These are phyloP conservation scores for Trichacis sp. DNA, from an alignment of 2,888 invertebrate species.

Conservation along the genomic window DNA sequence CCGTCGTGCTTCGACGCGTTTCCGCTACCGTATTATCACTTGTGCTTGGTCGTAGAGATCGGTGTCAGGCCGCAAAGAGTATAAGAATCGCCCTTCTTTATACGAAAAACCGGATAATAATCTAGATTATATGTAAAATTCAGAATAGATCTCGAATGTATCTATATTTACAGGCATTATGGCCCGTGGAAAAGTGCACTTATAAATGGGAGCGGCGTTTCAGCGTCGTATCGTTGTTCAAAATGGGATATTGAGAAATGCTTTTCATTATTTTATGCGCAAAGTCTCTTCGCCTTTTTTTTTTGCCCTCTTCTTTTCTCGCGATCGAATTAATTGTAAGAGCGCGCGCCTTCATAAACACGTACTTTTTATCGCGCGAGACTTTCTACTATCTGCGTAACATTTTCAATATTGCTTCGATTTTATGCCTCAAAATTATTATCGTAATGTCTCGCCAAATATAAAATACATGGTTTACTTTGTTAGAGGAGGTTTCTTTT, in stretches of 20 bases:
- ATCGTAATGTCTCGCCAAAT: not conserved
- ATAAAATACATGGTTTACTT: slow-evolving; percentile 4
- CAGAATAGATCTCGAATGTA: slow-evolving; percentile 25
- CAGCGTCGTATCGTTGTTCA: not conserved
- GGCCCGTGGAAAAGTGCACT: not conserved
- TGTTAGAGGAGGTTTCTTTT: slow-evolving; percentile 16
- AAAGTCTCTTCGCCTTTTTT: no score
- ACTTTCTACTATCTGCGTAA: not conserved
- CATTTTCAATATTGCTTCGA: not conserved
- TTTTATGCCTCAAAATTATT: slow-evolving; percentile 11
- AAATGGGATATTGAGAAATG: not conserved
- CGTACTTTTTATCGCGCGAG: not conserved
- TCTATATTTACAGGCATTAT: slow-evolving; percentile 21
- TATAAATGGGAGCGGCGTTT: not conserved
- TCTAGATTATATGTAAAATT: slow-evolving; percentile 55
- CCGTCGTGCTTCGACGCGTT: slow-evolving; percentile 43
- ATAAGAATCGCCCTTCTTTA: slow-evolving; percentile 38
- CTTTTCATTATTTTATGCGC: no score
- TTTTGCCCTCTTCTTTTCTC: not conserved
- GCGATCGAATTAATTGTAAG: slow-evolving; percentile 2
- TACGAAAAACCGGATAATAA: slow-evolving; percentile 52
- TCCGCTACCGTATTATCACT: slow-evolving; percentile 49
- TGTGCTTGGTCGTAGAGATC: slow-evolving; percentile 39
- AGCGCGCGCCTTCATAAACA: not conserved
- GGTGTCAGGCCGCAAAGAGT: slow-evolving; percentile 37